phyloP scores from a whole-genome alignment of 2,113 vertebrate genomes.

The Dissostichus mawsoni region DNA sequence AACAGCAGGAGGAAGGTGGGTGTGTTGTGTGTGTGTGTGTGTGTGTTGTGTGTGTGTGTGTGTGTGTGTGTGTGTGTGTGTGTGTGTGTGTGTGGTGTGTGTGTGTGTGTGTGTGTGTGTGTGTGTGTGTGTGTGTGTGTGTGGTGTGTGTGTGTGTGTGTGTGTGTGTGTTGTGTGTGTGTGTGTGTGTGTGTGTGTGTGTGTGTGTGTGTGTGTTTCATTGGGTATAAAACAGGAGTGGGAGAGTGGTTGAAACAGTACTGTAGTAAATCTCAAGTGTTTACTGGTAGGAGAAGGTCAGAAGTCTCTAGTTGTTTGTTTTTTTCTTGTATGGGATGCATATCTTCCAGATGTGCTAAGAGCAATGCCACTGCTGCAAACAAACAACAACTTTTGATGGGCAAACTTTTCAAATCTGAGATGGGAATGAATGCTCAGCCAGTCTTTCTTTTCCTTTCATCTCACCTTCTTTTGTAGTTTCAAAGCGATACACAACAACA shows the following conservation, averaged over 20 bases:
- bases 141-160: too few species aligned
- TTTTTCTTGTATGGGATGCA: slow-evolving; percentile 36
- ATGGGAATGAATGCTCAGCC: neutral
- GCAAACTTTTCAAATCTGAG: slow-evolving; percentile 40
- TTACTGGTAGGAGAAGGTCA: slow-evolving; percentile 23
- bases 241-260: neutral
- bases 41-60: slow-evolving; percentile 46
- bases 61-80: slow-evolving; percentile 28
- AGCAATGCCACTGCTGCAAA: slow-evolving; percentile 20
- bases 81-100: neutral
- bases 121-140: too few species aligned
- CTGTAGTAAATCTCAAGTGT: neutral
- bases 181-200: too few species aligned
- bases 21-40: slow-evolving; percentile 52
- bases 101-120: too few species aligned
- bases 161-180: too few species aligned
- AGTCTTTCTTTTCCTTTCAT: slow-evolving; percentile 1
- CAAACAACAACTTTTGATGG: slow-evolving; percentile 49
- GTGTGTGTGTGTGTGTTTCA: neutral
- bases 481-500: slow-evolving; percentile 39
- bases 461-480: slow-evolving; percentile 36
- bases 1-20: slow-evolving; percentile 55
- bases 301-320: slow-evolving; percentile 24
- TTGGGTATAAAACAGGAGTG: too few species aligned
- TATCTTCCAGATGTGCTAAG: slow-evolving; percentile 52